Conservation (phyloP, 2,113 vertebrate species). For the Motacilla tschutschensis region DNA sequence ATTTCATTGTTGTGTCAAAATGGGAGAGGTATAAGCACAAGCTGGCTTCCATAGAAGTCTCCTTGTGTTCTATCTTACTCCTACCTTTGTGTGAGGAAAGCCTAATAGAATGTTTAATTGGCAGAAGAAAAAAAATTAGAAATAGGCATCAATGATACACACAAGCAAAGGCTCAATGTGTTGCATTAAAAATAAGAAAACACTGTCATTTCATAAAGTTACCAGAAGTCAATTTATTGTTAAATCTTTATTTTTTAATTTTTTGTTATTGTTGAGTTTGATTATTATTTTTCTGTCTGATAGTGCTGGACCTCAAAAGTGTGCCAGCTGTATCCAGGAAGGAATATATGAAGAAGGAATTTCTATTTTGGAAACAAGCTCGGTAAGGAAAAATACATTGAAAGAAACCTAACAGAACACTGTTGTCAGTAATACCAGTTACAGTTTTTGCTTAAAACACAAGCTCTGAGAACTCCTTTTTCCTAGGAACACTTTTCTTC, state of each 20-base stretch:
- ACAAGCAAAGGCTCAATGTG: neutral
- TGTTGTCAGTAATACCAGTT: neutral
- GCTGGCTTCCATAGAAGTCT: neutral
- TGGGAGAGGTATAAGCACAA: neutral
- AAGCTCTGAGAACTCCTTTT: neutral
- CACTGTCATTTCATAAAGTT: neutral
- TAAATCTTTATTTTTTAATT: neutral
- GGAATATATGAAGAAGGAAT: conserved; percentile 88
- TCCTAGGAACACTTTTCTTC: neutral
- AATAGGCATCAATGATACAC: neutral
- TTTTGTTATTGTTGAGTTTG: neutral
- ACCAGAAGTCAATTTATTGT: neutral
- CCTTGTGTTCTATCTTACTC: neutral
- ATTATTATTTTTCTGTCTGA: neutral
- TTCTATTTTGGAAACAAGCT: conserved; percentile 85
- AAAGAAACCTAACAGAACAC: neutral
- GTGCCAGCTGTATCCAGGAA: conserved; percentile 87
- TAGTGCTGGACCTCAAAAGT: conserved; percentile 88
- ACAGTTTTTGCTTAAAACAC: neutral
- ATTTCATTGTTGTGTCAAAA: neutral
- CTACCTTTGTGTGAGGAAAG: neutral
- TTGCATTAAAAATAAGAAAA: neutral
- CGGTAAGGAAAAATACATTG: conserved; percentile 73
- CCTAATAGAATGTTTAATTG: neutral
- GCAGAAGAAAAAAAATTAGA: neutral